A percentile compares a stretch with the other conserved stretches of the same genome.
Evolutionary conservation across 1,140 invertebrate genomes (phyloP).

Genomic region (Choristoneura fumiferana): DNA sequence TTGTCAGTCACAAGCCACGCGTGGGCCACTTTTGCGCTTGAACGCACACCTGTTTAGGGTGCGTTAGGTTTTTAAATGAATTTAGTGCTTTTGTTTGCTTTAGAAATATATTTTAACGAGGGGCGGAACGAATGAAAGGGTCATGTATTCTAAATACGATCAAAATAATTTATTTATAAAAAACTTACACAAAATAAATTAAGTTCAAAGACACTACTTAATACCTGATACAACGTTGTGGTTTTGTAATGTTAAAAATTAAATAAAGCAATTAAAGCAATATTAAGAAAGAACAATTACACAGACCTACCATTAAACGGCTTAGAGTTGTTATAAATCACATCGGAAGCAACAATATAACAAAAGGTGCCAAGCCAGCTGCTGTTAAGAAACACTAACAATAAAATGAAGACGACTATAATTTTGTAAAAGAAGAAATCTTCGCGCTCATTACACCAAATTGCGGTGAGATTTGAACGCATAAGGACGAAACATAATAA

Average conservation of each 20-base stretch:
- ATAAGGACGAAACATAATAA: conserved; percentile 13
- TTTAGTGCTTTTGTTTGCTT: background rate
- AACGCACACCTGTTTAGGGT: conserved; percentile 51
- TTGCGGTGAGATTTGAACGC: conserved; percentile 15
- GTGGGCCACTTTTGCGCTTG: conserved; percentile 63
- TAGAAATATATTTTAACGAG: too few relatives aligned
- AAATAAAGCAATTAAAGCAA: too few relatives aligned
- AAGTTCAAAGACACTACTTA: too few relatives aligned
- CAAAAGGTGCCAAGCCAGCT: conserved; percentile 2
- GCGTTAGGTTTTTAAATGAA: conserved; percentile 26
- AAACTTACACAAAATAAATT: too few relatives aligned
- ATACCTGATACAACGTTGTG: too few relatives aligned
- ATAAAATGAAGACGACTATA: background rate
- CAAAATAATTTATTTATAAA: too few relatives aligned
- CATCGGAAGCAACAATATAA: background rate
- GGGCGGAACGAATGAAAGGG: too few relatives aligned
- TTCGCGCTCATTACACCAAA: conserved; percentile 11
- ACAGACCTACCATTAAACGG: too few relatives aligned
- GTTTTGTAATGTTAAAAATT: too few relatives aligned
- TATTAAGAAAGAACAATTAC: too few relatives aligned
- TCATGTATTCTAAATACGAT: too few relatives aligned
- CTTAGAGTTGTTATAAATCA: too few relatives aligned
- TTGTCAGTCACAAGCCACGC: conserved; percentile 56
- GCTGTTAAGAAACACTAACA: conserved; percentile 7
- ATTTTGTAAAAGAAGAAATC: conserved; percentile 11